phyloP scores from a whole-genome alignment of 92 coral and sea anemone species.

The Parazoanthus swiftii region DNA sequence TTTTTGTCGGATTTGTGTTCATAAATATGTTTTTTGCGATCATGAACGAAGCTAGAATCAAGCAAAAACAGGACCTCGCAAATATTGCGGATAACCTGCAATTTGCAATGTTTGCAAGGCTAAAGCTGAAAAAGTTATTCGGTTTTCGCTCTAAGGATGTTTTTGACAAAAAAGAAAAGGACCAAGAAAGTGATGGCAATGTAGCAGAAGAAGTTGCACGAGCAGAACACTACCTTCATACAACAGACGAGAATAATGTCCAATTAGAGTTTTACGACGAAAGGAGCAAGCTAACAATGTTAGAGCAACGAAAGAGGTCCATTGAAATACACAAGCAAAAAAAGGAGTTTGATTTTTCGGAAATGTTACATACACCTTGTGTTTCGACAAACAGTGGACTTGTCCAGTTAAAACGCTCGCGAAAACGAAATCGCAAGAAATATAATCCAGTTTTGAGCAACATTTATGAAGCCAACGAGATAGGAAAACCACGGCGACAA shows the following conservation, averaged over 20 bases:
- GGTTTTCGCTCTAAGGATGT: background rate
- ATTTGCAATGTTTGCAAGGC: constrained; percentile 16
- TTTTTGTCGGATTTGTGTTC: constrained; percentile 54
- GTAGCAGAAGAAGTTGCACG: background rate
- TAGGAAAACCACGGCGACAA: background rate
- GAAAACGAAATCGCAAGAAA: background rate
- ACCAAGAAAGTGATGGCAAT: background rate
- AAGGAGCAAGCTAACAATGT: background rate
- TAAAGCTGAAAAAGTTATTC: constrained; percentile 4
- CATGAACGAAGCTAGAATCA: constrained; percentile 43
- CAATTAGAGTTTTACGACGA: background rate
- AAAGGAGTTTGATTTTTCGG: constrained; percentile 12
- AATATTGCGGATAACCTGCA: constrained; percentile 28
- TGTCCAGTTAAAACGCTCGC: background rate
- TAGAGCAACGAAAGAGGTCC: constrained; percentile 28
- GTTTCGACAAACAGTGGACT: background rate
- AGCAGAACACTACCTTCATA: background rate
- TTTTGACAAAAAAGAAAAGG: background rate
- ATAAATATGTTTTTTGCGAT: constrained; percentile 63
- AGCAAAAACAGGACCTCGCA: constrained; percentile 25
- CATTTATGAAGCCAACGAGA: constrained; percentile 14
- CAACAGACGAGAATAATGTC: background rate
- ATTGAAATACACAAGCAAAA: constrained; percentile 18
- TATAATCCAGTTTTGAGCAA: constrained; percentile 9
- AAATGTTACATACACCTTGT: background rate